Conservation (phyloP, 2,888 invertebrate species). For the Linhomoeus sp. region DNA sequence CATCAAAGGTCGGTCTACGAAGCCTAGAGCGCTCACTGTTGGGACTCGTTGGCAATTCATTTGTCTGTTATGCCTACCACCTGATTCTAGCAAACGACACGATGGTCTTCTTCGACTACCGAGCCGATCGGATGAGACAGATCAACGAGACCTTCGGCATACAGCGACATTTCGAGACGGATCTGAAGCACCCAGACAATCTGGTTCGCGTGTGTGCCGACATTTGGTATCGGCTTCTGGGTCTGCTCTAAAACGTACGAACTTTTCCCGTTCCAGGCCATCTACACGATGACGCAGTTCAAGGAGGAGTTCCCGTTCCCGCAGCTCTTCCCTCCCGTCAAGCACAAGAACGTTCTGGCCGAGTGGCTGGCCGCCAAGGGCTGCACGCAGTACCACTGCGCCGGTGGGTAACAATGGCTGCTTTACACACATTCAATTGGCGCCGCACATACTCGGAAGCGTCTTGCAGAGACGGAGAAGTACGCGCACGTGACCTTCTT, state of each 20-base stretch:
- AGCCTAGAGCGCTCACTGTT: not conserved
- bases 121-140: slow-evolving; percentile 33
- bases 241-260: no score
- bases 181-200: slow-evolving; percentile 13
- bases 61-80: no score
- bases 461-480: slow-evolving; percentile 29
- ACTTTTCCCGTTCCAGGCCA: slow-evolving; percentile 6
- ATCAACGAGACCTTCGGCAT: slow-evolving; percentile 29
- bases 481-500: slow-evolving; percentile 36
- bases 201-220: no score
- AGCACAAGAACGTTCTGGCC: slow-evolving; percentile 32
- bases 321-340: slow-evolving; percentile 30
- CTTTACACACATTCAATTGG: no score
- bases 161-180: slow-evolving; percentile 19
- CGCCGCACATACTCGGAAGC: no score
- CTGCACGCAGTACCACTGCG: slow-evolving; percentile 31
- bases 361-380: slow-evolving; percentile 29
- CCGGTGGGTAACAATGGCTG: slow-evolving; percentile 17
- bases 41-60: not conserved
- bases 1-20: slow-evolving; percentile 14
- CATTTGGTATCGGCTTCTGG: no score
- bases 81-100: slow-evolving; percentile 30
- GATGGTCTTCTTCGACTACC: slow-evolving; percentile 32
- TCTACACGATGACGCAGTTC: slow-evolving; percentile 32
- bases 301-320: slow-evolving; percentile 31